These are phyloP conservation scores for Scrobipalpa atriplicella DNA, from an alignment of 2,888 invertebrate genomes.

Conservation along the genomic window DNA sequence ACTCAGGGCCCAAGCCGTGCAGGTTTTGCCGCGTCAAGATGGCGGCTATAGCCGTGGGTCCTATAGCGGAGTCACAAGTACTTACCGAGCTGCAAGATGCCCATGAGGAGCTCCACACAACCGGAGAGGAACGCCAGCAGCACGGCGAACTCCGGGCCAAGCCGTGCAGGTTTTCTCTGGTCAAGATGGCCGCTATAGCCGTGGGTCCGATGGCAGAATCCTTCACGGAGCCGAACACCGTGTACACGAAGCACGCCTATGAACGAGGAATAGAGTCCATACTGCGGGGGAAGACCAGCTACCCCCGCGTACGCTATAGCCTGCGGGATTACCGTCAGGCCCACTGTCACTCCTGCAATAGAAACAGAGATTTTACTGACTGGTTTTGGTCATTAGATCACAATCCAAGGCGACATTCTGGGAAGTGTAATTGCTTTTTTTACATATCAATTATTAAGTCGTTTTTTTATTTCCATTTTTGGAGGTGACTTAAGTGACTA, in stretches of 20 bases:
- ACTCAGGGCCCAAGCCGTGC: slow-evolving; percentile 87
- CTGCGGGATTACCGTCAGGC: slow-evolving; percentile 92
- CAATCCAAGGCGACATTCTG: no score
- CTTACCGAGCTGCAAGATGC: slow-evolving; percentile 87
- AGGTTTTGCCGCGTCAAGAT: slow-evolving; percentile 90
- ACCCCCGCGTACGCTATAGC: slow-evolving; percentile 92
- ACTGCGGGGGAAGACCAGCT: slow-evolving; percentile 88
- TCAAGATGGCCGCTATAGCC: slow-evolving; percentile 92
- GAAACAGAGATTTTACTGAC: background rate
- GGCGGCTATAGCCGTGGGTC: slow-evolving; percentile 93
- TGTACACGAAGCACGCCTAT: slow-evolving; percentile 97
- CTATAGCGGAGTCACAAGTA: slow-evolving; percentile 55
- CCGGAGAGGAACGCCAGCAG: slow-evolving; percentile 88
- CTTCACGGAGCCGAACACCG: slow-evolving; percentile 90
- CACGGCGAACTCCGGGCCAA: slow-evolving; percentile 88
- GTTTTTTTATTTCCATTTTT: no score
- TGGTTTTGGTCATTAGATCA: no score
- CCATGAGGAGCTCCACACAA: slow-evolving; percentile 87
- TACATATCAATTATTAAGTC: no score
- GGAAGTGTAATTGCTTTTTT: no score
- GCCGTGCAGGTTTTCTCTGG: slow-evolving; percentile 87
- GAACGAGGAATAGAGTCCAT: slow-evolving; percentile 96
- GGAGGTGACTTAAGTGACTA: no score
- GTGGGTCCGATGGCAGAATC: slow-evolving; percentile 85
- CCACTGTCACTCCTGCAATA: slow-evolving; percentile 83